Evolutionary conservation across 2,113 vertebrate genomes (phyloP), one percentile per base, ranked within the genome.

Genomic region (Bubo bubo): DNA sequence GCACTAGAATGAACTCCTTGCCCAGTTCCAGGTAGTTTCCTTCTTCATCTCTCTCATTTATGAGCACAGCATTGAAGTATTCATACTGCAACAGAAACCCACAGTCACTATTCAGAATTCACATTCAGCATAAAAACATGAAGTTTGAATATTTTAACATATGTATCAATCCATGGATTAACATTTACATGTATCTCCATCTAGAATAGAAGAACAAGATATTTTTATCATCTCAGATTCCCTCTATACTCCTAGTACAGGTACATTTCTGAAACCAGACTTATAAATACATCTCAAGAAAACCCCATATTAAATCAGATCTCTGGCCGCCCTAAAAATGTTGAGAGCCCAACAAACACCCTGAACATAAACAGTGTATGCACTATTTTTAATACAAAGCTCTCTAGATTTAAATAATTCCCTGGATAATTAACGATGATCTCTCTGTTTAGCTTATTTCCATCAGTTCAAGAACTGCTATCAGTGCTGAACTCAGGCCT

Each of bases 11-110:
- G 95, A 99, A 99, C 86, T 99, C 99, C 93, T 99, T 99, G 15
- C 99, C 99, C 74, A 99, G 97, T 92, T 99, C 99, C 73, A 99
- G 96, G 22, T 98, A 99, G 76, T 99, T 99, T 30, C 99, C 99
- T 19, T 99, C 99, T 89, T 99, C 99, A 95, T 99, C 98, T 80
- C 98, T 97, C 95, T 99, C 99, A 60, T 99, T 99, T 93, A 99
- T 99, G 89, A 99, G 98, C 79, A 99, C 99, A 6, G 99, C 99
- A 85, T 99, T 99, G 98, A 99, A 99, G 98, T 99, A 99, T 97
- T 99, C 99, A 71, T 99, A 99, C 99, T 99, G 98, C 88, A 98
- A 97, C 79, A 94, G 62, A 97, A 97, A 97, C 62, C 20, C 52
- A 94, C 22, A 90, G 37, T 47, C 41, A 49, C 49, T 32, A 15